phyloP scores from a whole-genome alignment of 1,140 invertebrate species.

The Charaxes varanes region DNA sequence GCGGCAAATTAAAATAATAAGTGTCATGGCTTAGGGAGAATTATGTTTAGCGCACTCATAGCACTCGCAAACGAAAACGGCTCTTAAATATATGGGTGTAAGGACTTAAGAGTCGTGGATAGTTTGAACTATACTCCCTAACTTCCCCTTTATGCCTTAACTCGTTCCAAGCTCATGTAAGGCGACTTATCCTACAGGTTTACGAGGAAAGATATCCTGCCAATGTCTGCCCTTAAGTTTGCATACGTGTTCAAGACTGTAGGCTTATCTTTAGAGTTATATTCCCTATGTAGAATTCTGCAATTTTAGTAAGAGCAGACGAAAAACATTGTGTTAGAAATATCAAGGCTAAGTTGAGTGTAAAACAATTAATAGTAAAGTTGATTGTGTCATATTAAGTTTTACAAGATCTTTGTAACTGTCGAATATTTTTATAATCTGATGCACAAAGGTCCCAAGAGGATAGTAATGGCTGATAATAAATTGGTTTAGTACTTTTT shows the following conservation, averaged over 20 bases:
- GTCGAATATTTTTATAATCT: no score
- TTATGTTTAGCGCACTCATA: constrained; percentile 7
- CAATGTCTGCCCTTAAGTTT: constrained; percentile 35
- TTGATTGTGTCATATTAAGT: no score
- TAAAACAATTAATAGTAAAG: no score
- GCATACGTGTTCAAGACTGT: constrained; percentile 36
- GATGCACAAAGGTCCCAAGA: no score
- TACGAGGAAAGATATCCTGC: constrained; percentile 46
- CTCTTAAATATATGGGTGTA: constrained; percentile 13
- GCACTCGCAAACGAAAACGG: constrained; percentile 22
- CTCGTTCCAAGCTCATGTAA: constrained; percentile 47
- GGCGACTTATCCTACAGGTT: constrained; percentile 51
- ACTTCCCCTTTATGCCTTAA: constrained; percentile 27
- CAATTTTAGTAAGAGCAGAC: no score
- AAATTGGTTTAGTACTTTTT: no score
- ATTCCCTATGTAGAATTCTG: no score
- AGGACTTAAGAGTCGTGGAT: constrained; percentile 7
- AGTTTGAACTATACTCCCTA: constrained; percentile 27
- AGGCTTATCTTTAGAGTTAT: constrained; percentile 45
- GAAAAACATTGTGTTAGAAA: no score
- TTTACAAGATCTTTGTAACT: no score
- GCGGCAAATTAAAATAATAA: constrained; percentile 49
- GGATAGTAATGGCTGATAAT: no score
- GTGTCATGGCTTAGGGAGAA: constrained; percentile 10
- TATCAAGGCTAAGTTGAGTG: no score